Evolutionary conservation across 1,140 invertebrate species (phyloP).

Genomic region (Megathymus violae): DNA sequence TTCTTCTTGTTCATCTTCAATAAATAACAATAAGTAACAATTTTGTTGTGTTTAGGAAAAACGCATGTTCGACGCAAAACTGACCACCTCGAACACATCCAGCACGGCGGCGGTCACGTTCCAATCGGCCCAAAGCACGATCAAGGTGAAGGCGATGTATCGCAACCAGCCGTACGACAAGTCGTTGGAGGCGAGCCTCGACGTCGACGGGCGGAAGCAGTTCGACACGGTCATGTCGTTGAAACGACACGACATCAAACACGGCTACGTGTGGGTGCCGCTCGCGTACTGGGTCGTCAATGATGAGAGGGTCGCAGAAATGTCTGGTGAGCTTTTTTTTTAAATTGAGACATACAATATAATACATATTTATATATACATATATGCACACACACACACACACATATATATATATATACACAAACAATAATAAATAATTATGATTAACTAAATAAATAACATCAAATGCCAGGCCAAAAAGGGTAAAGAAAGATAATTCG

Average conservation of each 20-base stretch:
- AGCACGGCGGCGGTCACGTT: constrained; percentile 83
- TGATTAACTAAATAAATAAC: no score
- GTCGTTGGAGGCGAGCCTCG: constrained; percentile 86
- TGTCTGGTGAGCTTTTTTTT: constrained; percentile 87
- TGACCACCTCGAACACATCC: constrained; percentile 65
- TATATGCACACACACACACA: no score
- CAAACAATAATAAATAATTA: no score
- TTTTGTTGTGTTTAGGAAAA: constrained; percentile 66
- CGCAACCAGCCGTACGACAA: constrained; percentile 87
- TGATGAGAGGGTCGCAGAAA: constrained; percentile 86
- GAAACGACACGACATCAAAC: constrained; percentile 82
- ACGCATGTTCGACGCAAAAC: constrained; percentile 72
- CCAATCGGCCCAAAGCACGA: constrained; percentile 85
- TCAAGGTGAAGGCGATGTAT: constrained; percentile 87
- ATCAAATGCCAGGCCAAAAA: no score
- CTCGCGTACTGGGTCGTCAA: constrained; percentile 87
- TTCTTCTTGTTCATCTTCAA: no score
- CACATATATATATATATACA: no score
- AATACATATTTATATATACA: no score
- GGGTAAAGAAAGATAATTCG: no score
- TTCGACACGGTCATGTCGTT: constrained; percentile 85
- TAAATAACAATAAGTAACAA: no score
- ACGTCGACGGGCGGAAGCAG: constrained; percentile 88
- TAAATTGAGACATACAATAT: no score
- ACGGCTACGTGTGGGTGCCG: constrained; percentile 87